phyloP scores from a whole-genome alignment of 2,888 invertebrate genomes.

The Cataglyphis albicans region DNA sequence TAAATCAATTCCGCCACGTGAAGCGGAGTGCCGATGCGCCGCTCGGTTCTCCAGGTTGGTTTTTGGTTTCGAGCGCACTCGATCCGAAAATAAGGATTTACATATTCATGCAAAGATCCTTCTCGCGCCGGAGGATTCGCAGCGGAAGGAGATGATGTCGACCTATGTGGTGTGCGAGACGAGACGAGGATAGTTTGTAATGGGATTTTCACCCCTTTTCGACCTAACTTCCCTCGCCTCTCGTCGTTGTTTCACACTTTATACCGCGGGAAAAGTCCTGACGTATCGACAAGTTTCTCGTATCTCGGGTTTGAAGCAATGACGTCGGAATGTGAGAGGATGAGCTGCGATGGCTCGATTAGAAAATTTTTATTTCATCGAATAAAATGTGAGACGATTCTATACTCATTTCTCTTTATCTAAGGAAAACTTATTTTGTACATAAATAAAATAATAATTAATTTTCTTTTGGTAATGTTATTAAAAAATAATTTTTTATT shows the following conservation, averaged over 20 bases:
- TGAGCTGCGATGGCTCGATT: conserved; percentile 46
- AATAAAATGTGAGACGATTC: not conserved
- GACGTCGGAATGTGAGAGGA: not conserved
- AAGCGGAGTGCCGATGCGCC: conserved; percentile 66
- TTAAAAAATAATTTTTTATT: not conserved
- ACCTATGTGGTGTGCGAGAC: conserved; percentile 71
- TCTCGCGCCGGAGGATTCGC: conserved; percentile 76
- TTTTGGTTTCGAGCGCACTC: conserved; percentile 85
- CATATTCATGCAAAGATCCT: conserved; percentile 85
- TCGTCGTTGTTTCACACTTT: conserved; percentile 49
- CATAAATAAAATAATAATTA: not conserved
- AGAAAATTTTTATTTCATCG: conserved; percentile 49
- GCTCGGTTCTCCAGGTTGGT: conserved; percentile 81
- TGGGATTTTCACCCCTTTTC: conserved; percentile 82
- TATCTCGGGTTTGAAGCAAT: conserved; percentile 10
- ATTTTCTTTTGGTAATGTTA: not conserved
- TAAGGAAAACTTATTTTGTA: not conserved
- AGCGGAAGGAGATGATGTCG: conserved; percentile 77
- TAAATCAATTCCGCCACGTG: conserved; percentile 83
- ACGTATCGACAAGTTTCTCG: conserved; percentile 66
- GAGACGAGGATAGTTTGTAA: conserved; percentile 82
- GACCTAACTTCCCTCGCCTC: conserved; percentile 37
- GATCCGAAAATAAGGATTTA: conserved; percentile 86
- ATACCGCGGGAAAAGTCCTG: conserved; percentile 56
- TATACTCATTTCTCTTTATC: not conserved